Conservation (phyloP, 2,113 vertebrate species). For the Elephas maximus region DNA sequence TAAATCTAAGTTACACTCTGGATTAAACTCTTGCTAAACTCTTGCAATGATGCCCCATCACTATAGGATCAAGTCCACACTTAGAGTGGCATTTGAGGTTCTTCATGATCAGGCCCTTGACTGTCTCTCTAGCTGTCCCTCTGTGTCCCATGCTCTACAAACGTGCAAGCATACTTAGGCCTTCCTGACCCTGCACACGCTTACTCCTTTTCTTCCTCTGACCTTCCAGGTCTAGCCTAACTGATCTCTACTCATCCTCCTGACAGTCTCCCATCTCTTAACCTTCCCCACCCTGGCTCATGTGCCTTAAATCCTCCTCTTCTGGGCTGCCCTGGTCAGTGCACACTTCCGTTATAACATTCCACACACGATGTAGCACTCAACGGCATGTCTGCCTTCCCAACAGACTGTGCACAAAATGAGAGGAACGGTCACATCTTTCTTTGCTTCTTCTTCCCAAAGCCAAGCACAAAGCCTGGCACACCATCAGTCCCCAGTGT, state of each 20-base stretch:
- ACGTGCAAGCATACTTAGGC: not conserved
- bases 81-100: not conserved
- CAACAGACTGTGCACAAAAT: not conserved
- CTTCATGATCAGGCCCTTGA: not conserved
- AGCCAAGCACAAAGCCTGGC: not conserved
- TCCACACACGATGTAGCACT: not conserved
- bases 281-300: not conserved
- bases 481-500: not conserved
- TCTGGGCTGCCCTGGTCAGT: not conserved
- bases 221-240: not conserved
- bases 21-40: not conserved
- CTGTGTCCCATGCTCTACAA: not conserved
- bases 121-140: not conserved
- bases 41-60: not conserved
- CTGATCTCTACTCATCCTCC: constrained; percentile 7
- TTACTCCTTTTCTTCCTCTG: not conserved
- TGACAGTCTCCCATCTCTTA: not conserved
- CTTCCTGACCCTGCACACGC: not conserved
- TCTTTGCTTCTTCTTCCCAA: not conserved
- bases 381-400: not conserved
- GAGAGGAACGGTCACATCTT: not conserved
- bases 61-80: not conserved
- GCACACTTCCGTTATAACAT: not conserved
- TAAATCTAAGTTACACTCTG: not conserved
- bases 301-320: not conserved